Percentiles rank a stretch among this genome's conserved stretches.
Conservation (phyloP, 2,797 vertebrate genomes). For the Rhincodon typus region DNA sequence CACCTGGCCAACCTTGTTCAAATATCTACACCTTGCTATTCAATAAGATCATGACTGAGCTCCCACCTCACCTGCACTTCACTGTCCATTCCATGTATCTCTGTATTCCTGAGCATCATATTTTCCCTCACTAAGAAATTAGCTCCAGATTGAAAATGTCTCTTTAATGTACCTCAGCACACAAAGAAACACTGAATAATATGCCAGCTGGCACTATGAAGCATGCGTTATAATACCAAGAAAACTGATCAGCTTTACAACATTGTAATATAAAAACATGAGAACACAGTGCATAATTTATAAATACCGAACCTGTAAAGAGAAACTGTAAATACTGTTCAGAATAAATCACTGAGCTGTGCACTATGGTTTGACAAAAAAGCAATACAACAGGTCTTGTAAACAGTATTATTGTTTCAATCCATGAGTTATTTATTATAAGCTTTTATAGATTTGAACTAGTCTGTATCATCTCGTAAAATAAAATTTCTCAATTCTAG, state of each 20-base stretch:
- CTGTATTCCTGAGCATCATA: background rate
- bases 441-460: background rate
- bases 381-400: background rate
- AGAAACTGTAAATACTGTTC: conserved; percentile 19
- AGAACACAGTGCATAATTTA: conserved; percentile 35
- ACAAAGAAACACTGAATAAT: conserved; percentile 5
- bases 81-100: background rate
- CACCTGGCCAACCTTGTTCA: too few relatives aligned
- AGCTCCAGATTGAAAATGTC: background rate
- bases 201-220: conserved; percentile 10
- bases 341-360: conserved; percentile 1
- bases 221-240: background rate
- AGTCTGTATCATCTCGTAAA: background rate
- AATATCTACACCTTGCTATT: too few relatives aligned
- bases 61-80: background rate
- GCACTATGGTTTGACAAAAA: background rate
- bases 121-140: background rate
- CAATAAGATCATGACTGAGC: too few relatives aligned
- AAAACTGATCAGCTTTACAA: conserved; percentile 18
- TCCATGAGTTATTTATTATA: background rate
- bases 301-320: conserved; percentile 20
- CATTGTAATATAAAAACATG: conserved; percentile 31
- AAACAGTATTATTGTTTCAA: conserved; percentile 14
- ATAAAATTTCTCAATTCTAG: background rate
- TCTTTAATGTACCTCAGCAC: background rate